Evolutionary conservation across 2,888 invertebrate genomes (phyloP), one percentile per base, ranked within the genome.

Genomic region (Hypomecis punctinalis): DNA sequence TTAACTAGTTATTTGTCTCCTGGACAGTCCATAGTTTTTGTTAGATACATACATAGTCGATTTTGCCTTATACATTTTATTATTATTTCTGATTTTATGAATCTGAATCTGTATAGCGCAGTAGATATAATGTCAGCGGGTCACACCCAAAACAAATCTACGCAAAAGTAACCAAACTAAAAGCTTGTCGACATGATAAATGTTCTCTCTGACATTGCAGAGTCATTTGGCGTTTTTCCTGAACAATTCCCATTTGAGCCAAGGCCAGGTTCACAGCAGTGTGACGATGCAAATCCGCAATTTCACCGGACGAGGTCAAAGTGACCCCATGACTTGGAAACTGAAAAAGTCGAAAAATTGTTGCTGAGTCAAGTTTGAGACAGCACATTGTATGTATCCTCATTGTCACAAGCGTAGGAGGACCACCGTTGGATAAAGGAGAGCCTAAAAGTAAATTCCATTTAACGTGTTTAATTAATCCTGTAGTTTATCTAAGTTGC

Each of bases 231-330:
- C 67, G 75, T 73, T 73, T 73, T 76, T 74, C 72, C 74, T 68
- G 54, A 68, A 69, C 67, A 67, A 61, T 63, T 67, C 61, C 47
- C 57, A 67, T 70, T 73, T 67, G 64, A 72, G 67, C 72, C 79
- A 78, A 78, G 78, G 80, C 73, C 78, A 76, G 63, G 72, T 66
- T 70, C 74, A 72, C 77, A 74, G 74, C 73, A 63, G 61, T 66
- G 74, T 76, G 74, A 74, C 76, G 74, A 65, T 49, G 62, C 63
- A 67, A 37, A 59, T 49, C 52, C 43, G 33, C 48, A 40, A 47
- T 48, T 43, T 37, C 47, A 49, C 66, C 63, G 67, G 65, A 60
- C 60, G 61, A 66, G 61, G 49, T 54, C 37, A 63, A 60, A 64
- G 62, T 72, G 59, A 68, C 63, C 68, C 63, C 60, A 57, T 70